These are phyloP conservation scores for Mustela lutreola DNA, from an alignment of 2,113 vertebrate species.

Conservation along the genomic window DNA sequence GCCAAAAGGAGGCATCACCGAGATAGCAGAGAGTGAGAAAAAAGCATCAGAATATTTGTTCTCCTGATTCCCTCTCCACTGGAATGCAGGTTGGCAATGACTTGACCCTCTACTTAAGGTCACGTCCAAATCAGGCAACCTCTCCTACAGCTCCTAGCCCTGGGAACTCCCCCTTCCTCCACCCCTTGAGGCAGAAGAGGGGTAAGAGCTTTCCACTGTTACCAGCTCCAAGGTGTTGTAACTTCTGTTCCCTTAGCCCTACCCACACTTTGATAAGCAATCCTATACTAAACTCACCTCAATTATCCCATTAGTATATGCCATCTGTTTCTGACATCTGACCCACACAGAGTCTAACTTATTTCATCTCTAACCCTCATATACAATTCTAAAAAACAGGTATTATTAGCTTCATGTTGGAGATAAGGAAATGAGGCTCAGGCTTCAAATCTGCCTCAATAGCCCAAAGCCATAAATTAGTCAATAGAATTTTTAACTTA, in stretches of 20 bases:
- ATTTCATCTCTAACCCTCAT: background rate
- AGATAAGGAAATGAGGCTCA: background rate
- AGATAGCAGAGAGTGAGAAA: too few relatives aligned
- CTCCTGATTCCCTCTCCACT: background rate
- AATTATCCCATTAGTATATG: background rate
- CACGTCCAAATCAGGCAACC: fast-evolving
- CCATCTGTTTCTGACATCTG: background rate
- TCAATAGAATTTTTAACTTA: background rate
- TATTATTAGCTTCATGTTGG: background rate
- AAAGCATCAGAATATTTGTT: too few relatives aligned
- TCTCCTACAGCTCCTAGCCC: background rate
- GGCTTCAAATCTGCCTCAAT: background rate
- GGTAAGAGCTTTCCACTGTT: background rate
- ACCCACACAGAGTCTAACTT: background rate
- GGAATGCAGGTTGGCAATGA: background rate
- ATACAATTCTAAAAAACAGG: background rate
- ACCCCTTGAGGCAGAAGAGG: background rate
- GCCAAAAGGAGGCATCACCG: background rate
- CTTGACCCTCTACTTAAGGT: background rate
- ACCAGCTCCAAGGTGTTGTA: fast-evolving
- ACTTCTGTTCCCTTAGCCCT: background rate
- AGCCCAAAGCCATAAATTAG: background rate
- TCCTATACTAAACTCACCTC: background rate
- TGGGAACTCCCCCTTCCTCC: too few relatives aligned
- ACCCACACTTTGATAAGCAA: background rate